Evolutionary conservation across 2,113 vertebrate genomes (phyloP).

Genomic region (Charadrius vociferus): DNA sequence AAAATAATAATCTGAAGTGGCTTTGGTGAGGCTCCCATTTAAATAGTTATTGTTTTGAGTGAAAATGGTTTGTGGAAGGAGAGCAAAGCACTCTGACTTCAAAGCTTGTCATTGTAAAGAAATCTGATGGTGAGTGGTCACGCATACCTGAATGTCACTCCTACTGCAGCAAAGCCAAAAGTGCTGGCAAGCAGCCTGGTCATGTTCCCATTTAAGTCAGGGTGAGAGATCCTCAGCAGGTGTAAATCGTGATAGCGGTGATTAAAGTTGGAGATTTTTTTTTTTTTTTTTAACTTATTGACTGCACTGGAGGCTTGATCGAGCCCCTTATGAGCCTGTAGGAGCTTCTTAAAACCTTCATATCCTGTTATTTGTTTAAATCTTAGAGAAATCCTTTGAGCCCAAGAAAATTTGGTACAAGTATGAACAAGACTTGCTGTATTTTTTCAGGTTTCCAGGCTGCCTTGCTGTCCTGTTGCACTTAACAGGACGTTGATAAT

Average conservation of each 20-base stretch:
- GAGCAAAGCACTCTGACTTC: slow-evolving; percentile 59
- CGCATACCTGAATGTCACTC: slow-evolving; percentile 59
- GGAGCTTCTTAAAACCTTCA: slow-evolving; percentile 3
- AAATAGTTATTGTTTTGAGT: slow-evolving; percentile 59
- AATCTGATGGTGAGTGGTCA: slow-evolving; percentile 61
- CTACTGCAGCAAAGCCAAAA: slow-evolving; percentile 34
- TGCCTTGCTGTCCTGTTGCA: neutral
- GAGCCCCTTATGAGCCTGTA: neutral
- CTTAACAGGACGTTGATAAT: neutral
- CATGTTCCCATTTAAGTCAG: neutral
- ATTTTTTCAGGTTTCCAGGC: neutral
- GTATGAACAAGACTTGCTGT: neutral
- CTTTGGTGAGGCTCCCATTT: neutral
- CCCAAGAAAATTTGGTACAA: neutral
- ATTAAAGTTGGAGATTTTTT: neutral
- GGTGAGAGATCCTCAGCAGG: slow-evolving; percentile 15
- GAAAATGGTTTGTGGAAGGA: slow-evolving; percentile 52
- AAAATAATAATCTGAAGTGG: neutral
- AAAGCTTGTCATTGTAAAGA: slow-evolving; percentile 57
- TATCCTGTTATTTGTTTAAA: slow-evolving; percentile 35
- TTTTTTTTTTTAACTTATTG: neutral
- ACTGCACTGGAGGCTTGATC: neutral
- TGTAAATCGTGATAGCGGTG: neutral
- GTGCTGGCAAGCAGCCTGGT: slow-evolving; percentile 33
- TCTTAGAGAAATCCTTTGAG: slow-evolving; percentile 1